Conservation (phyloP, 30 jellyfish, hydroid and myxozoan genomes). For the Pelagia noctiluca region DNA sequence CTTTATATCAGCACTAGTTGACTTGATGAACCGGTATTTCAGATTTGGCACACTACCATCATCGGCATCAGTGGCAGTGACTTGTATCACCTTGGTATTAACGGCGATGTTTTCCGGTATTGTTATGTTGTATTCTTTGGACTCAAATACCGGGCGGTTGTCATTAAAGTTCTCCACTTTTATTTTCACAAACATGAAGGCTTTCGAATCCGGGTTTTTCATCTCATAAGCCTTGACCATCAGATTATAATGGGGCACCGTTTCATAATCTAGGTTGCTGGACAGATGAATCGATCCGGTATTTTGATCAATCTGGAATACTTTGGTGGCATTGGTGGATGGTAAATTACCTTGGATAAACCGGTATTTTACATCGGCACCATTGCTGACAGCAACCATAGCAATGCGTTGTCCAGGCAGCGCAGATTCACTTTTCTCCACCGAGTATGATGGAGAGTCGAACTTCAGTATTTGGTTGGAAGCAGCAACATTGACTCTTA, state of each 20-base stretch:
- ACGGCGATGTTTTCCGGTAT: constrained; percentile 76
- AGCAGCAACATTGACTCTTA: constrained; percentile 71
- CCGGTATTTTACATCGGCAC: constrained; percentile 54
- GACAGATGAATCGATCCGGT: constrained; percentile 73
- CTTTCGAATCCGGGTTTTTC: constrained; percentile 18
- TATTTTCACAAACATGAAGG: constrained; percentile 47
- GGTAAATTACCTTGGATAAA: constrained; percentile 77
- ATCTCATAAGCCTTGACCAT: constrained; percentile 64
- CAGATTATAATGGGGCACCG: constrained; percentile 57
- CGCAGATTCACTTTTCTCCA: constrained; percentile 65
- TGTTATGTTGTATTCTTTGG: constrained; percentile 62
- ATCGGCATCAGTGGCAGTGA: constrained; percentile 70
- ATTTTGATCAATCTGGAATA: constrained; percentile 45
- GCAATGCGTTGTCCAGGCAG: constrained; percentile 59
- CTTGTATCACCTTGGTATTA: constrained; percentile 58
- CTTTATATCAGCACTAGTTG: constrained; percentile 41
- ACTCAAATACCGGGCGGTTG: constrained; percentile 83
- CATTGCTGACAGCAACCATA: constrained; percentile 36
- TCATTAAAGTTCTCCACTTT: constrained; percentile 76
- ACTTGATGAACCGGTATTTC: constrained; percentile 18
- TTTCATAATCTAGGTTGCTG: constrained; percentile 81
- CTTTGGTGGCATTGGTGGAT: constrained; percentile 75
- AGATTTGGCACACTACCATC: constrained; percentile 35
- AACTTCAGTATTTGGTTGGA: constrained; percentile 61
- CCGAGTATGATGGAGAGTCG: constrained; percentile 28